Evolutionary conservation across 2,113 vertebrate species (phyloP).

Genomic region (Theristicus caerulescens): DNA sequence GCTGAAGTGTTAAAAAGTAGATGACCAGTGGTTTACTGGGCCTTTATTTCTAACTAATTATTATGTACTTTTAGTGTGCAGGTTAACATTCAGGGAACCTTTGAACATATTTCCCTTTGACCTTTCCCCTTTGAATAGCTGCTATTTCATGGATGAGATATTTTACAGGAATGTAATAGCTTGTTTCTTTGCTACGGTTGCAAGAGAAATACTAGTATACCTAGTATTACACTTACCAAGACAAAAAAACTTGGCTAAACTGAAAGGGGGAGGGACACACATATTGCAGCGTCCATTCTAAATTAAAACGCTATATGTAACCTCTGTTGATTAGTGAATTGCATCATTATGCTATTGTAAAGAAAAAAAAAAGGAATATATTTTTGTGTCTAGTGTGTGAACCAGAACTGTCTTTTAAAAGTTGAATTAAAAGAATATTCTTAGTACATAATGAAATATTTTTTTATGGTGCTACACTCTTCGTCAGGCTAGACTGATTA

Average conservation of each 20-base stretch:
- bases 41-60: neutral
- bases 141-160: neutral
- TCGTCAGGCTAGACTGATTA: neutral
- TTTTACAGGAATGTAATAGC: neutral
- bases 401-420: neutral
- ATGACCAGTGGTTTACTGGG: neutral
- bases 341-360: neutral
- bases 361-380: neutral
- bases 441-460: neutral
- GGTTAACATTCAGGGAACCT: neutral
- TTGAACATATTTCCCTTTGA: neutral
- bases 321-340: neutral
- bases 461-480: neutral
- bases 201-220: neutral
- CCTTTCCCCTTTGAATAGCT: neutral
- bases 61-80: neutral
- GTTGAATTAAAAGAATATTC: neutral
- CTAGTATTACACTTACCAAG: neutral
- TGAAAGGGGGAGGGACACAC: neutral
- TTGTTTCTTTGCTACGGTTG: neutral
- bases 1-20: neutral
- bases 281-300: neutral
- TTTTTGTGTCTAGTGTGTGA: neutral
- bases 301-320: neutral
- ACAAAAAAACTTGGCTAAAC: neutral